Evolutionary conservation across 2,797 vertebrate species (phyloP).

Genomic region (Anguilla pacifica): DNA sequence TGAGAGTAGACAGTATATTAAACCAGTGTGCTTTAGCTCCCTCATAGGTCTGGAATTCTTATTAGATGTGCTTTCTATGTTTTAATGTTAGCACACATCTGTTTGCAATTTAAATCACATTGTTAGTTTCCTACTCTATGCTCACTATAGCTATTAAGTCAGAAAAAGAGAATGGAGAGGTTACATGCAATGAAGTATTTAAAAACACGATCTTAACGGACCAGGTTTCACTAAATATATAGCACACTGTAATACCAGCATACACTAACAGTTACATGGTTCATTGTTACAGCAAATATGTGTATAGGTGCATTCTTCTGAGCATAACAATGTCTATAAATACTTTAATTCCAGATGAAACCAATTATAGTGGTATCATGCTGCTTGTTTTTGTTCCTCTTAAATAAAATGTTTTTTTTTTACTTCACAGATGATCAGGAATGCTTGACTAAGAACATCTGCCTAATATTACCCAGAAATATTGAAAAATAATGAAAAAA

Average conservation of each 20-base stretch:
- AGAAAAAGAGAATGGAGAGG: slow-evolving; percentile 2
- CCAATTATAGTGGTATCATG: neutral
- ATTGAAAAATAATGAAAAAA: neutral
- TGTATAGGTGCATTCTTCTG: neutral
- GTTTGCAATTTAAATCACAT: slow-evolving; percentile 34
- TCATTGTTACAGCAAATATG: neutral
- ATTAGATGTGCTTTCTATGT: slow-evolving; percentile 29
- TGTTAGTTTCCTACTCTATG: slow-evolving; percentile 27
- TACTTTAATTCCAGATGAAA: neutral
- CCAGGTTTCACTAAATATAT: neutral
- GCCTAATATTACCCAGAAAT: neutral
- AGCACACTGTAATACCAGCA: neutral
- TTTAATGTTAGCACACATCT: slow-evolving; percentile 35
- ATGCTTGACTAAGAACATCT: neutral
- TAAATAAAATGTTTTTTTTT: neutral
- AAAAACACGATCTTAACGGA: slow-evolving; percentile 19
- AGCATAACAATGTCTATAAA: neutral
- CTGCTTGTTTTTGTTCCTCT: neutral
- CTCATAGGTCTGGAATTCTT: slow-evolving; percentile 38
- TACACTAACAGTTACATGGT: neutral
- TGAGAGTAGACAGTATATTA: slow-evolving; percentile 24
- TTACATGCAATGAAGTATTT: neutral
- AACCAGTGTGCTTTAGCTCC: slow-evolving; percentile 15
- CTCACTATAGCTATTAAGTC: slow-evolving; percentile 24
- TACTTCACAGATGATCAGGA: neutral